phyloP scores from a whole-genome alignment of 2,888 invertebrate species.

The Idaea dimidiata region DNA sequence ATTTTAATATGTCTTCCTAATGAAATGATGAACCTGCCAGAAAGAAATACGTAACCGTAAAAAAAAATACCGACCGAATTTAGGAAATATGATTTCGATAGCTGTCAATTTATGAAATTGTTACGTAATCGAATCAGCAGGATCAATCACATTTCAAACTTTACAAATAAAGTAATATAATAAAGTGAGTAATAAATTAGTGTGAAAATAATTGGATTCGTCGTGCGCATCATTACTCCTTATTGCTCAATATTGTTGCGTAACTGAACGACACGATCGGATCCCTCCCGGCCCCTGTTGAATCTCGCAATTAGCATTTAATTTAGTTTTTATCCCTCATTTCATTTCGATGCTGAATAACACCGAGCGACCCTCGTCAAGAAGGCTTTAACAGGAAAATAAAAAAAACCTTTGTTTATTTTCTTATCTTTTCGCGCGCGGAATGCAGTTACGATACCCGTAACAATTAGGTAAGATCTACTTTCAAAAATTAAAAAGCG shows the following conservation, averaged over 20 bases:
- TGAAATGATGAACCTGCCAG: too few relatives aligned
- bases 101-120: not conserved
- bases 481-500: constrained; percentile 57
- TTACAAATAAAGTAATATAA: not conserved
- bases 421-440: constrained; percentile 57
- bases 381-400: constrained; percentile 62
- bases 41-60: not conserved
- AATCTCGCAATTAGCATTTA: constrained; percentile 73
- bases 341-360: constrained; percentile 67
- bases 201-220: constrained; percentile 44
- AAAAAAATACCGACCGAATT: not conserved
- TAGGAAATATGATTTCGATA: not conserved
- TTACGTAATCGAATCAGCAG: not conserved
- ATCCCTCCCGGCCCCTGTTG: constrained; percentile 47
- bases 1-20: too few relatives aligned
- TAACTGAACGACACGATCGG: constrained; percentile 45
- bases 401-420: constrained; percentile 64
- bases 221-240: constrained; percentile 53
- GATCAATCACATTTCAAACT: not conserved
- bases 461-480: constrained; percentile 44
- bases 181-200: constrained; percentile 28
- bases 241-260: constrained; percentile 52
- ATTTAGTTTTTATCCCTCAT: constrained; percentile 72
- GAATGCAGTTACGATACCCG: constrained; percentile 52
- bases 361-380: constrained; percentile 67